Conservation (phyloP, 2,888 invertebrate species). For the Euzophera pinguis region DNA sequence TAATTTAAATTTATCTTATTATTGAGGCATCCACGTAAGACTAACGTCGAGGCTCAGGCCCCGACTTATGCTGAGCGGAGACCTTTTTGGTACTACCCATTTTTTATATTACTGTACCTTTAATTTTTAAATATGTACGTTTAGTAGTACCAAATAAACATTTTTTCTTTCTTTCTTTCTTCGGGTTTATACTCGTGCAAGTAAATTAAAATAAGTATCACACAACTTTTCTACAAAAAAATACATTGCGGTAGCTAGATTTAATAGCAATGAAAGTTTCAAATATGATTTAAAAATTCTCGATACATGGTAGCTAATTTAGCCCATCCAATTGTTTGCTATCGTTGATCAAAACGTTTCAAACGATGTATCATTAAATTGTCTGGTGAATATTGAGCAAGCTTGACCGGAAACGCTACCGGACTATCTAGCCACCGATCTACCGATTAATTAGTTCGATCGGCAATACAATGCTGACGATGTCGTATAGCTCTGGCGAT, state of each 20-base stretch:
- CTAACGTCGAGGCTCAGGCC: too few species aligned
- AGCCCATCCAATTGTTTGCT: conserved; percentile 51
- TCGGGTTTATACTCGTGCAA: too few species aligned
- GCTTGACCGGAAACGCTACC: conserved; percentile 75
- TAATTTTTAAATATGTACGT: too few species aligned
- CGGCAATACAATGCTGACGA: conserved; percentile 66
- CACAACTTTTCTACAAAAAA: neutral
- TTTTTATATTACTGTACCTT: too few species aligned
- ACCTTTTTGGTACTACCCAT: too few species aligned
- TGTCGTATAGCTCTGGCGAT: conserved; percentile 54
- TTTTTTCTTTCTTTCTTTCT: too few species aligned
- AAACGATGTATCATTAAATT: conserved; percentile 45
- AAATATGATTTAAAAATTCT: neutral
- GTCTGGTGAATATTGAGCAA: conserved; percentile 68
- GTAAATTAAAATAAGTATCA: too few species aligned
- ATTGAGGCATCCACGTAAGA: too few species aligned
- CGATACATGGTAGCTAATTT: conserved; percentile 24
- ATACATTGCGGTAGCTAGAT: too few species aligned
- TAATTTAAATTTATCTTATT: too few species aligned
- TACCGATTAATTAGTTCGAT: conserved; percentile 76
- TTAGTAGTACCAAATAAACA: too few species aligned
- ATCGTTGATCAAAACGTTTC: conserved; percentile 67
- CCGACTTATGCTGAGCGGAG: too few species aligned
- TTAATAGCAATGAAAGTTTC: neutral
- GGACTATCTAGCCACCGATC: conserved; percentile 70